These are phyloP conservation scores for Lycaon pictus DNA, from an alignment of 2,113 vertebrate species.

Conservation along the genomic window DNA sequence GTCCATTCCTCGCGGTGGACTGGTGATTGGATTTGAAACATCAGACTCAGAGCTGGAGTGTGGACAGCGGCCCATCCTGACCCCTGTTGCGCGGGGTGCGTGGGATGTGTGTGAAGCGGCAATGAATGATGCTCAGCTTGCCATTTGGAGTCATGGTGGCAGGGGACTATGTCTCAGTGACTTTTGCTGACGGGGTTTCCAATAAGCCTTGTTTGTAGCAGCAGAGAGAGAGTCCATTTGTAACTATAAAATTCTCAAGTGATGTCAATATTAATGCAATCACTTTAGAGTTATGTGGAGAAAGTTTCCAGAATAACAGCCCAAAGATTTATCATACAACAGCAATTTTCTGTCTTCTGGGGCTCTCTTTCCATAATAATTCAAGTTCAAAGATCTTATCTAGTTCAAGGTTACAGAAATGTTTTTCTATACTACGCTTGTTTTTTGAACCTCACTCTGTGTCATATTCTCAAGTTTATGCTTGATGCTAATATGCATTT, in stretches of 20 bases:
- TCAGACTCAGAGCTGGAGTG: background rate
- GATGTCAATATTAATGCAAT: background rate
- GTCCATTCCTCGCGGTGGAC: background rate
- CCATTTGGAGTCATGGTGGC: background rate
- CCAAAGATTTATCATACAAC: background rate
- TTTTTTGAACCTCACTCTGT: background rate
- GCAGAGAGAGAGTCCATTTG: background rate
- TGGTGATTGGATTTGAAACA: background rate
- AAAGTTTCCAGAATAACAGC: background rate
- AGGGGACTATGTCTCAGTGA: background rate
- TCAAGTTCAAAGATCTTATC: conserved; percentile 51
- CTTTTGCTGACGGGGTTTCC: conserved; percentile 6
- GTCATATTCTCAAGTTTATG: background rate
- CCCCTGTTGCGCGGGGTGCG: background rate
- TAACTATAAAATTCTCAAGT: background rate
- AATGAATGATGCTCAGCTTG: background rate
- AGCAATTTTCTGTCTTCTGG: background rate
- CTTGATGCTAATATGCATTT: conserved; percentile 36
- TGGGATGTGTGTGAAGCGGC: background rate
- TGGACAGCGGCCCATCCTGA: background rate
- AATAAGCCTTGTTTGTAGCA: conserved; percentile 11
- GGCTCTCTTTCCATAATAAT: background rate
- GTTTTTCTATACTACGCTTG: conserved; percentile 8
- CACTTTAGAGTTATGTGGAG: background rate
- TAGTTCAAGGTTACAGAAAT: conserved; percentile 1